Evolutionary conservation across 2,113 vertebrate species (phyloP).

Genomic region (Oenanthe oenanthe): DNA sequence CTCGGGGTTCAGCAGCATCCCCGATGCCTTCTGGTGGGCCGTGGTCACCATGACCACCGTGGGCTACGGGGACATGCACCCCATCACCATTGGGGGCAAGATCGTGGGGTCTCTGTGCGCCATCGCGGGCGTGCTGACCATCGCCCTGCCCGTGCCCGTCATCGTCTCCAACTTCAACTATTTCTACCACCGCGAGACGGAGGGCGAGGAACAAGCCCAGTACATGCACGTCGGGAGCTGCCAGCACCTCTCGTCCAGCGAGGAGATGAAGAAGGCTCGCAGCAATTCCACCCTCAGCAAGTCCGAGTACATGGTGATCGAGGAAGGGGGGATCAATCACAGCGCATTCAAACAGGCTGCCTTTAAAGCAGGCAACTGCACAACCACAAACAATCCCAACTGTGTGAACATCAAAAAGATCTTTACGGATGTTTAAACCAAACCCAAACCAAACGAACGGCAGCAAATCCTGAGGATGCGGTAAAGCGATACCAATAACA

Average conservation of each 20-base stretch:
- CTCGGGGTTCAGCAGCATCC: constrained; percentile 94
- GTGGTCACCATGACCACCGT: constrained; percentile 99
- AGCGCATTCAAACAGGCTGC: constrained; percentile 90
- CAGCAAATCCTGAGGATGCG: not conserved
- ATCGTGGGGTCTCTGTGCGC: constrained; percentile 96
- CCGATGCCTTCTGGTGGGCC: constrained; percentile 99
- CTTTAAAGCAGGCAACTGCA: constrained; percentile 83
- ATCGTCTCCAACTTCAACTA: constrained; percentile 99
- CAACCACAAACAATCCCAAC: constrained; percentile 86
- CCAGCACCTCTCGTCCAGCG: constrained; percentile 87
- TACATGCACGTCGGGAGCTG: constrained; percentile 95
- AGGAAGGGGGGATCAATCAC: constrained; percentile 88
- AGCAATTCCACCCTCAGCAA: constrained; percentile 95
- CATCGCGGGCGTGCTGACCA: constrained; percentile 95
- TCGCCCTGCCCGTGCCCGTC: constrained; percentile 93
- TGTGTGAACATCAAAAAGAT: constrained; percentile 96
- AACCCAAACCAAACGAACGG: not conserved
- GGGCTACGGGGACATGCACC: constrained; percentile 97
- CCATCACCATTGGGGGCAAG: constrained; percentile 96
- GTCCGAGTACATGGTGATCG: constrained; percentile 97
- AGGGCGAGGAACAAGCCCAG: constrained; percentile 96
- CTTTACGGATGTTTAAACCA: constrained; percentile 92
- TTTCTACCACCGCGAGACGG: constrained; percentile 96
- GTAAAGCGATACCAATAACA: not conserved
- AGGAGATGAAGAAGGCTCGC: constrained; percentile 89